These are phyloP conservation scores for Hyphantria cunea DNA, from an alignment of 1,140 invertebrate genomes.

Conservation along the genomic window DNA sequence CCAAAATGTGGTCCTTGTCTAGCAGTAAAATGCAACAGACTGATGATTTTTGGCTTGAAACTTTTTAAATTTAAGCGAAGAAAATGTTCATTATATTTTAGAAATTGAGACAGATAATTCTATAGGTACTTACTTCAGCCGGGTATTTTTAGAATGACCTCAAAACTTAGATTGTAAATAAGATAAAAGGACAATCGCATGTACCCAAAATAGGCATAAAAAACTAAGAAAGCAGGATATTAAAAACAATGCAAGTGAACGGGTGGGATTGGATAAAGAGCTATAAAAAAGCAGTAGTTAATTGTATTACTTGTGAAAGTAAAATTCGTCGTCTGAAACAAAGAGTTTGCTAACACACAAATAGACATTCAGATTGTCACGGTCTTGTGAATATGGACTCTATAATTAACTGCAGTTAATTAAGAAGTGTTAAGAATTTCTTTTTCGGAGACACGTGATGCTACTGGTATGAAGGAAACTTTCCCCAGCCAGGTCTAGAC, in stretches of 20 bases:
- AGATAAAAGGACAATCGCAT: too few relatives aligned
- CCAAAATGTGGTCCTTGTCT: too few relatives aligned
- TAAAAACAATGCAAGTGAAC: conserved; percentile 15
- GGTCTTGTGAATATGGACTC: conserved; percentile 1
- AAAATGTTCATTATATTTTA: too few relatives aligned
- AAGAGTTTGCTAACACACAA: conserved; percentile 23
- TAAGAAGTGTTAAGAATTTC: background rate
- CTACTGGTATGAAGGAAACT: background rate
- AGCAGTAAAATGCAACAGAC: too few relatives aligned
- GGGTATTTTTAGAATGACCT: too few relatives aligned
- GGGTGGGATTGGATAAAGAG: conserved; percentile 8
- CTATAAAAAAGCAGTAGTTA: conserved; percentile 5
- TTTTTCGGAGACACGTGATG: background rate
- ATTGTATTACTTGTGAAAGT: conserved; percentile 29
- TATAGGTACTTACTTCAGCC: too few relatives aligned
- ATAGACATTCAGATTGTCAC: conserved; percentile 18
- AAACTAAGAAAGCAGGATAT: conserved; percentile 17
- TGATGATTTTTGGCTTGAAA: too few relatives aligned
- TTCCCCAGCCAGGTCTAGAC: too few relatives aligned
- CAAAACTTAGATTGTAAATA: too few relatives aligned
- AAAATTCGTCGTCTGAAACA: conserved; percentile 27
- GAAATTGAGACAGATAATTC: too few relatives aligned
- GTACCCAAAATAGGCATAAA: too few relatives aligned
- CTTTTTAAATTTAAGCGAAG: too few relatives aligned
- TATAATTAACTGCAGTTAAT: background rate